phyloP scores from a whole-genome alignment of 1,140 invertebrate species.

The Adoxophyes honmai region DNA sequence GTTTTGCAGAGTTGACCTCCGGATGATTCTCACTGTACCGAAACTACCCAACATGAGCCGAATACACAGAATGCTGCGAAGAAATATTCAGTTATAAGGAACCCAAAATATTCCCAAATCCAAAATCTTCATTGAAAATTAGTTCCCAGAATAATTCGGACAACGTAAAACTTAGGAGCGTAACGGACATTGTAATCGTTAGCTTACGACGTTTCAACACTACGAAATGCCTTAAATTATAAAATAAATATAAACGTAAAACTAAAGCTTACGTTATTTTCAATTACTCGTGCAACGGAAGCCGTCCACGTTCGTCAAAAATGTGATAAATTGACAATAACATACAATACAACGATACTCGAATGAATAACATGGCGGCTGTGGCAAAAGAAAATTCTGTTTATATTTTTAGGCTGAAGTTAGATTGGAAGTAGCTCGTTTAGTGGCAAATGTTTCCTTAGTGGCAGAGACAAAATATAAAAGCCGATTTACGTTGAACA shows the following conservation, averaged over 20 bases:
- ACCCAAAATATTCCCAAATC: not conserved
- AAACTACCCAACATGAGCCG: not conserved
- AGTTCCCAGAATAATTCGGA: no score
- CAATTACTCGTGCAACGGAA: not conserved
- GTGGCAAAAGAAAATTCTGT: no score
- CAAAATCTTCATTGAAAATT: no score
- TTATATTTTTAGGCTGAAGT: no score
- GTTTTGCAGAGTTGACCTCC: not conserved
- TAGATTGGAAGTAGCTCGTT: no score
- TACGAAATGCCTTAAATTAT: not conserved
- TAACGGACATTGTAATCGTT: not conserved
- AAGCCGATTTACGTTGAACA: no score
- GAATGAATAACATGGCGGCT: no score
- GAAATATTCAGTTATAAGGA: not conserved
- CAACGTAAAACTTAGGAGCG: no score
- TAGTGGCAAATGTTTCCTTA: no score
- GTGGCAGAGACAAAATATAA: no score
- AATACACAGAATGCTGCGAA: not conserved
- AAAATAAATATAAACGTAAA: not conserved
- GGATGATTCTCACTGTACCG: not conserved
- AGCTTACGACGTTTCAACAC: not conserved
- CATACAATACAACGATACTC: not conserved
- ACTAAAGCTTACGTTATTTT: not conserved
- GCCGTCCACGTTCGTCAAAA: conserved; percentile 1
- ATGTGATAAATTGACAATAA: conserved; percentile 13